Evolutionary conservation across 2,888 invertebrate species (phyloP).

Genomic region (Stegana nigrithorax): DNA sequence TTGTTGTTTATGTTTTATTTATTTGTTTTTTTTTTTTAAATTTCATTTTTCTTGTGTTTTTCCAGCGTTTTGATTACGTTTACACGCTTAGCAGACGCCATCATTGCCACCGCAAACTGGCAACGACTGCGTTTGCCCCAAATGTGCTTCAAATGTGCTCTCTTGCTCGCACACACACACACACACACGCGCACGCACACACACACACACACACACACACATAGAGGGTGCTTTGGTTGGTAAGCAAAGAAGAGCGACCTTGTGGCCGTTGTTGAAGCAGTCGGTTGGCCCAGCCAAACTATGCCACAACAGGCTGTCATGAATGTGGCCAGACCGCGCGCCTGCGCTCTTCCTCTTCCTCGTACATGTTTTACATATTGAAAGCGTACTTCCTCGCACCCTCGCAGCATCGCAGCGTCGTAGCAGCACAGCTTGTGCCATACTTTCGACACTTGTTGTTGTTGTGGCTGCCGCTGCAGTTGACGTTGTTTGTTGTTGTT

Average conservation of each 20-base stretch:
- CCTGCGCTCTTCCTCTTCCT: not conserved
- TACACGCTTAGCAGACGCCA: not conserved
- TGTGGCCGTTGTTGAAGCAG: slow-evolving; percentile 1
- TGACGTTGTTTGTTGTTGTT: not conserved
- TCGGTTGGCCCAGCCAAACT: not conserved
- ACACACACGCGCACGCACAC: no score
- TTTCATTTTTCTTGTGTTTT: slow-evolving; percentile 12
- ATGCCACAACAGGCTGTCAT: not conserved
- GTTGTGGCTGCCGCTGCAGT: not conserved
- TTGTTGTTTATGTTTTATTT: not conserved
- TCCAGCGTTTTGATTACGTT: slow-evolving; percentile 18
- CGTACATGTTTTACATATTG: no score
- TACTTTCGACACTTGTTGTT: not conserved
- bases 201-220: no score
- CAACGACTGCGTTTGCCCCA: not conserved
- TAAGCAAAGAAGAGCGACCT: slow-evolving; percentile 12
- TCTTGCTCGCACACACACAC: not conserved
- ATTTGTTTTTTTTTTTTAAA: not conserved
- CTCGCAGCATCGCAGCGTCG: no score
- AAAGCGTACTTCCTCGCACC: no score
- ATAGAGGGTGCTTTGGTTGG: not conserved
- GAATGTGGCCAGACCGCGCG: not conserved
- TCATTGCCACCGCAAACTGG: not conserved
- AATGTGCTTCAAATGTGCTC: not conserved
- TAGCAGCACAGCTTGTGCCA: no score